phyloP scores from a whole-genome alignment of 2,888 invertebrate species.

The Orgyia antiqua region DNA sequence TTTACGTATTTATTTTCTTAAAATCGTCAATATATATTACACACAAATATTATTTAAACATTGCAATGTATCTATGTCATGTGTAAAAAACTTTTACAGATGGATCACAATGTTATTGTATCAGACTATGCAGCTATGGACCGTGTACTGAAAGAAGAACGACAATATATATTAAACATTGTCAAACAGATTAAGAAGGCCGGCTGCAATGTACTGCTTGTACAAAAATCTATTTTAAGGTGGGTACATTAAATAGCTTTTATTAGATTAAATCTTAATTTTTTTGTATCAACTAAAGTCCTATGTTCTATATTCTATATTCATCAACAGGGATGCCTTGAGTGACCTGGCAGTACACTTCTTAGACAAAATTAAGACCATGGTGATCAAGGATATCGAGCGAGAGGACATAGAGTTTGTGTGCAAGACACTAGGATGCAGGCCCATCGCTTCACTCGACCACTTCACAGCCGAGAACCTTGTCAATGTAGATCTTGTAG shows the following conservation, averaged over 20 bases:
- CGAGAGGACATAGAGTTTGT: conserved; percentile 99
- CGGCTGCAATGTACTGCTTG: conserved; percentile 97
- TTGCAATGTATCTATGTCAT: too few relatives aligned
- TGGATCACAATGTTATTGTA: conserved; percentile 97
- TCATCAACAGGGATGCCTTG: conserved; percentile 95
- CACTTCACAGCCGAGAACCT: conserved; percentile 96
- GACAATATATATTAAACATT: conserved; percentile 97
- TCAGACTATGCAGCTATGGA: conserved; percentile 99
- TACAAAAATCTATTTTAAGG: conserved; percentile 88
- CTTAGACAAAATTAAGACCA: conserved; percentile 98
- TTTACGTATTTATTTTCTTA: too few relatives aligned
- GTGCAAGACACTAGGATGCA: conserved; percentile 94
- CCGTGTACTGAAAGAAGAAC: conserved; percentile 97
- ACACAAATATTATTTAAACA: too few relatives aligned
- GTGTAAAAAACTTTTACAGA: conserved; percentile 65
- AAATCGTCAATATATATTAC: too few relatives aligned
- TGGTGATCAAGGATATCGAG: conserved; percentile 98
- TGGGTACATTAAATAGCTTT: too few relatives aligned
- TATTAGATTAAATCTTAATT: too few relatives aligned
- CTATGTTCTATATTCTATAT: too few relatives aligned
- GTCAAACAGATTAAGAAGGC: conserved; percentile 99
- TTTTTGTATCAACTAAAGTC: too few relatives aligned
- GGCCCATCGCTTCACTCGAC: conserved; percentile 98
- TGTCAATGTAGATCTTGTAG: conserved; percentile 94
- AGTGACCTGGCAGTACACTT: conserved; percentile 98